Percentiles rank a stretch among this genome's conserved stretches.
Conservation (phyloP, 1,140 invertebrate genomes). For the Orchesella cincta region DNA sequence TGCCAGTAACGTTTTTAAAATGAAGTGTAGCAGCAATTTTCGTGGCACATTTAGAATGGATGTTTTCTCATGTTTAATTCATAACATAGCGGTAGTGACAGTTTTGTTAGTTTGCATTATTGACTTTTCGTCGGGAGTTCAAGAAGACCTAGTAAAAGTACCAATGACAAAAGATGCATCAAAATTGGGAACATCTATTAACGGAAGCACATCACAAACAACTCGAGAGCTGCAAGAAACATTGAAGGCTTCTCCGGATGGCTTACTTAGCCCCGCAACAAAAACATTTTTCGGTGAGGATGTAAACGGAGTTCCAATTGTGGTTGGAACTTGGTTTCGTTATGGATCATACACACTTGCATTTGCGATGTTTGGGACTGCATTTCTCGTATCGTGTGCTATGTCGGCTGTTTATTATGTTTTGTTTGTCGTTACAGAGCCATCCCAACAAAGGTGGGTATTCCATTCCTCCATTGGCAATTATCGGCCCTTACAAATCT, state of each 20-base stretch:
- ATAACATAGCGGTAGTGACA: not conserved
- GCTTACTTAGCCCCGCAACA: too few relatives aligned
- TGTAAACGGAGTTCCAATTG: constrained; percentile 32
- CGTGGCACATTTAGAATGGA: too few relatives aligned
- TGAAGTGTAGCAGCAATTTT: too few relatives aligned
- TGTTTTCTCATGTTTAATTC: not conserved
- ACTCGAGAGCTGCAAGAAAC: too few relatives aligned
- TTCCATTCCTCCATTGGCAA: not conserved
- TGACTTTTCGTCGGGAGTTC: not conserved
- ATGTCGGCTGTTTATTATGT: constrained; percentile 46
- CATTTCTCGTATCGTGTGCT: constrained; percentile 35
- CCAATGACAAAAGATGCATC: not conserved
- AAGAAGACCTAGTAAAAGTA: not conserved
- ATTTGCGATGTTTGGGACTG: constrained; percentile 39
- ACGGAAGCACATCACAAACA: too few relatives aligned
- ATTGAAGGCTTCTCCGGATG: too few relatives aligned
- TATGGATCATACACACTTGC: constrained; percentile 40
- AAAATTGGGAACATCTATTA: not conserved
- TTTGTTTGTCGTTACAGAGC: constrained; percentile 48
- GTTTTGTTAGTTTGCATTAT: not conserved
- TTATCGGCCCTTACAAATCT: not conserved
- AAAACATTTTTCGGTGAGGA: constrained; percentile 35
- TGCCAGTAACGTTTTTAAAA: not conserved
- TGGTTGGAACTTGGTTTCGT: constrained; percentile 42
- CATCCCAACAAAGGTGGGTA: constrained; percentile 35